A percentile compares a stretch with the other conserved stretches of the same genome.
phyloP scores from a whole-genome alignment of 2,888 invertebrate species.

The Drosophila borborema region DNA sequence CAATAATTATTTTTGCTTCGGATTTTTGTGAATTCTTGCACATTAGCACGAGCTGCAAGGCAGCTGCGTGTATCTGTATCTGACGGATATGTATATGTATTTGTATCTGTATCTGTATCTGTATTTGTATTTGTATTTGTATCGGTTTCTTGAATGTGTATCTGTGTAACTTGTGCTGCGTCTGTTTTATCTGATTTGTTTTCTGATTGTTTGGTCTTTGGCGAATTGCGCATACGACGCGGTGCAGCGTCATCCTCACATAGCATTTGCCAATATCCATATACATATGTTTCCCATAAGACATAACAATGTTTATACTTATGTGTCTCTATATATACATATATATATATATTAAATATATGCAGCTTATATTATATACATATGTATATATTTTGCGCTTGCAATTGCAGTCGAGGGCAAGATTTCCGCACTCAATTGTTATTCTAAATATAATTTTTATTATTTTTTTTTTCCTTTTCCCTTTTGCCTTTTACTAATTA shows the following conservation, averaged over 20 bases:
- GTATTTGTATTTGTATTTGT: neutral
- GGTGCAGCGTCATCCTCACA: constrained; percentile 53
- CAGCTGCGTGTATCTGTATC: constrained; percentile 21
- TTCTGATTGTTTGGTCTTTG: constrained; percentile 44
- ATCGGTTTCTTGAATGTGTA: neutral
- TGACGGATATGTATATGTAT: constrained; percentile 12
- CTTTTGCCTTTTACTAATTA: neutral
- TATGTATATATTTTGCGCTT: neutral
- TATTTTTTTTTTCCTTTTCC: too few species aligned
- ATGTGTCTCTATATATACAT: neutral
- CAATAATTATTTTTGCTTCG: constrained; percentile 27
- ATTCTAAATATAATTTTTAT: neutral
- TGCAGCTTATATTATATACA: constrained; percentile 3
- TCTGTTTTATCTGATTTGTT: constrained; percentile 22
- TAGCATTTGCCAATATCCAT: constrained; percentile 33
- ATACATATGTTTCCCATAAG: constrained; percentile 2
- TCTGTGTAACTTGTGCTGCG: constrained; percentile 4
- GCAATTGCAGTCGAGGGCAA: constrained; percentile 24
- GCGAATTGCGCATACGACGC: constrained; percentile 52
- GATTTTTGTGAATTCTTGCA: constrained; percentile 54
- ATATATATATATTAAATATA: constrained; percentile 11
- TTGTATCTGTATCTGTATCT: neutral
- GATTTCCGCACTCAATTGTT: constrained; percentile 40
- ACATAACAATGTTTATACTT: neutral
- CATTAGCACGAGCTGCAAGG: constrained; percentile 51